These are phyloP conservation scores for Cephus spinipes DNA, from an alignment of 2,888 invertebrate genomes.

Conservation along the genomic window DNA sequence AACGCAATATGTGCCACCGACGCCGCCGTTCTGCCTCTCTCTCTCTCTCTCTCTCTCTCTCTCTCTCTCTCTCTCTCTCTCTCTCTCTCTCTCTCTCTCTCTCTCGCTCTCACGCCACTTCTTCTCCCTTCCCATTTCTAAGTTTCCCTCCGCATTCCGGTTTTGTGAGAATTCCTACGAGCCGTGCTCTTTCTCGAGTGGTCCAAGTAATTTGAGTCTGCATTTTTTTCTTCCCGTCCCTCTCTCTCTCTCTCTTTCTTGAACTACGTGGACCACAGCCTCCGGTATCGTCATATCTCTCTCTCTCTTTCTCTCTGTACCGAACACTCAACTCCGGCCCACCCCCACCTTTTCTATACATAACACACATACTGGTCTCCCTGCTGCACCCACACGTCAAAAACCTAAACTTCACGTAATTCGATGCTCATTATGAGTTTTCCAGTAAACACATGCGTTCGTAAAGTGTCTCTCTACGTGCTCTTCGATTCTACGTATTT, in stretches of 20 bases:
- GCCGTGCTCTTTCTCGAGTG: constrained; percentile 1
- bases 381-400: neutral
- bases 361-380: neutral
- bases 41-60: neutral
- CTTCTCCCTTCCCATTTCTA: neutral
- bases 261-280: neutral
- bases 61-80: neutral
- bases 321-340: neutral
- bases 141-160: neutral
- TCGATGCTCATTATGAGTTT: constrained; percentile 36
- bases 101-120: neutral
- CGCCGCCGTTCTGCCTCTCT: neutral
- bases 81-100: neutral
- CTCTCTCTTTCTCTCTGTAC: neutral
- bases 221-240: neutral
- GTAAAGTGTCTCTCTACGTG: constrained; percentile 8
- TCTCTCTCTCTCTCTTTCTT: constrained; percentile 19
- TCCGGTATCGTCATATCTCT: neutral
- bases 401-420: constrained; percentile 19
- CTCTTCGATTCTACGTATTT: neutral
- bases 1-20: constrained; percentile 35
- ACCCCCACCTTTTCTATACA: neutral
- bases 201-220: constrained; percentile 36
- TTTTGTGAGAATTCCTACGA: constrained; percentile 14
- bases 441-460: constrained; percentile 32